Evolutionary conservation across 1,140 invertebrate genomes (phyloP), one percentile per base, ranked within the genome.

Genomic region (Calliphora vicina): DNA sequence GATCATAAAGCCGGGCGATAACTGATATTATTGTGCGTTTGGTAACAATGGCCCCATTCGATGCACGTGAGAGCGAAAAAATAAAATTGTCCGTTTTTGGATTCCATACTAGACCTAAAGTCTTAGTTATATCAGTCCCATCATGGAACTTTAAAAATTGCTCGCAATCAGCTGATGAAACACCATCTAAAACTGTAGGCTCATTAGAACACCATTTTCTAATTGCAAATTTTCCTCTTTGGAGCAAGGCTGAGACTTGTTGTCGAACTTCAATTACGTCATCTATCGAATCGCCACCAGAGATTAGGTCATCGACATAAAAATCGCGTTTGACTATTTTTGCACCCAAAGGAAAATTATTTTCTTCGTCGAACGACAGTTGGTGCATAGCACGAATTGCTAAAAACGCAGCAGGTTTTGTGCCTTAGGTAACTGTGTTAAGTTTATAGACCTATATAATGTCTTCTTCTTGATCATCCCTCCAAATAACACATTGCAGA

Each of bases 151-250:
- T 82, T 3, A 80, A 50, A 27, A 42, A 12, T 35, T 35, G 27
- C 50, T 78, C 81, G 6, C 72, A 61, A 10, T 82, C 73, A 13
- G 29, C 25, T 12, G 25, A 8, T 45, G 71, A 0, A 45, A 26
- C 23, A 15, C 17, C 81, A 23, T 74, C 29, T 5, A 84, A 27
- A 8, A 81, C 20, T 6, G 61, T 3, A 5, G 15, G 88, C 35
- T 89, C 50, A 83, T 90, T 91, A 0, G 87, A 87, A 4, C 83
- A 84, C 90, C 90, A 92, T 87, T 91, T 91, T 71, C 88, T 83
- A 26, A 91, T 83, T 45, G 85, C 9, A 76, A 92, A 90, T 43
- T 89, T 88, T 29, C 86, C 90, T 17, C 43, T 71, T 43, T 72
- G 20, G 6, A 91, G 72, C 12, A 89, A 15, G 23, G 80, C 10